Conservation (phyloP, 2,888 invertebrate genomes). For the Epistrophe grossulariae region DNA sequence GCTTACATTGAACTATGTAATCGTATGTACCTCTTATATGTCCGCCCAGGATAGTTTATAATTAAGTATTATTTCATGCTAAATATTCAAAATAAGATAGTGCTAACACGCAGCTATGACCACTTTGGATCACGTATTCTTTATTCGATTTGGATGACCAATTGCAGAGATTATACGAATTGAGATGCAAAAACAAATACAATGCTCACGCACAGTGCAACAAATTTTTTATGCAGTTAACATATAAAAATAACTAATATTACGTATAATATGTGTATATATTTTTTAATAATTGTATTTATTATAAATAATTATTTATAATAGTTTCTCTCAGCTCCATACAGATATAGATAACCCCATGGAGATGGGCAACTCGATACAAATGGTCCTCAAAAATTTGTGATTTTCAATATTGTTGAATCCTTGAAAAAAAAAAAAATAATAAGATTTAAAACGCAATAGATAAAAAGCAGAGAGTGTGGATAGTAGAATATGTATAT, state of each 20-base stretch:
- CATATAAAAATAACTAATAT: background rate
- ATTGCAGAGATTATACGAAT: conserved; percentile 7
- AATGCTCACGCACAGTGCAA: background rate
- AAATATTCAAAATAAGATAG: background rate
- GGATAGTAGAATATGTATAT: no score
- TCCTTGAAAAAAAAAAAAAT: no score
- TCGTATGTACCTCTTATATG: background rate
- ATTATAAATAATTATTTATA: no score
- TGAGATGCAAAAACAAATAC: background rate
- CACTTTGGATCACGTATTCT: conserved; percentile 18
- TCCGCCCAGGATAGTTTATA: conserved; percentile 17
- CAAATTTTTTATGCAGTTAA: background rate
- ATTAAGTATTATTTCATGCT: conserved; percentile 43
- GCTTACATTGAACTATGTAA: background rate
- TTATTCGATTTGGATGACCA: conserved; percentile 40
- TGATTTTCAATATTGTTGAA: no score
- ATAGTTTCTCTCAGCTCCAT: no score
- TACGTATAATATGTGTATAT: no score
- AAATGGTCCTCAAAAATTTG: no score
- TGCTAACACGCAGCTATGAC: conserved; percentile 41
- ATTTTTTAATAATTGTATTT: no score
- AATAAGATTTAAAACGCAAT: no score
- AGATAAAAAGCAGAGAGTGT: no score
- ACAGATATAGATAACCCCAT: no score
- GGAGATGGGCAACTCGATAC: no score